Base-by-base conservation (phyloP, 1,140 invertebrate species). In the Meloidogyne floridensis region DNA sequence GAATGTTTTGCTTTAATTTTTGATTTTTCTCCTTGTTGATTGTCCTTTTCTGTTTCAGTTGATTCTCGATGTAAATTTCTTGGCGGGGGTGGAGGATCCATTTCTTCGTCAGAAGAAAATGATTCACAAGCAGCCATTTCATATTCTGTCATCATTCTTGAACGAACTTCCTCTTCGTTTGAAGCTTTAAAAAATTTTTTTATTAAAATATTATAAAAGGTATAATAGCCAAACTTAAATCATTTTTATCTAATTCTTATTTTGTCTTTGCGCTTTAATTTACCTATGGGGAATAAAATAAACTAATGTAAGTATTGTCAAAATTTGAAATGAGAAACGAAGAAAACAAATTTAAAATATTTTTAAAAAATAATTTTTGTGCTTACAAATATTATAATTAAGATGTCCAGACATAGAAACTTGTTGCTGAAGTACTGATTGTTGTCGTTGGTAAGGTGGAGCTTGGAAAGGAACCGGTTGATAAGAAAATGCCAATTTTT, bases 1-100 rank as follows among this genome's bases (percentile, higher is more conserved):
- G 59, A 65, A 65, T 65, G 59, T 65, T 18, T 65, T 54, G 11
- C 2, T 9, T n/a, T 51, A 56, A n/a, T 54, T 69, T 42, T 53
- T 76, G 47, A 13, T 51, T 32, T 72, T 20, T 72, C 18, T 18
- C 77, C 53, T 74, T 20, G n/a, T 43, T 79, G 53, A 10, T n/a
- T 59, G 10, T 59, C 59, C 15, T 59, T 20, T 3, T 43, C 53
- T 1, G 7, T 18, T 20, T 20, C 54, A 59, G n/a, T 72, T 3
- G 65, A 72, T 20, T 79, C 77, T 18, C 47, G 8, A n/a, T 42
- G 51, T 8, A 79, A 69, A 72, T 79, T 53, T 71, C 65, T 79
- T 72, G 77, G 77, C 20, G 77, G 77, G 18, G 77, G 77, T 53
- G 77, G 77, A 5, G 77, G 77, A 18, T 79, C 77, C 77, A 79